phyloP scores from a whole-genome alignment of 1,140 invertebrate species.

The Drosophila simulans region DNA sequence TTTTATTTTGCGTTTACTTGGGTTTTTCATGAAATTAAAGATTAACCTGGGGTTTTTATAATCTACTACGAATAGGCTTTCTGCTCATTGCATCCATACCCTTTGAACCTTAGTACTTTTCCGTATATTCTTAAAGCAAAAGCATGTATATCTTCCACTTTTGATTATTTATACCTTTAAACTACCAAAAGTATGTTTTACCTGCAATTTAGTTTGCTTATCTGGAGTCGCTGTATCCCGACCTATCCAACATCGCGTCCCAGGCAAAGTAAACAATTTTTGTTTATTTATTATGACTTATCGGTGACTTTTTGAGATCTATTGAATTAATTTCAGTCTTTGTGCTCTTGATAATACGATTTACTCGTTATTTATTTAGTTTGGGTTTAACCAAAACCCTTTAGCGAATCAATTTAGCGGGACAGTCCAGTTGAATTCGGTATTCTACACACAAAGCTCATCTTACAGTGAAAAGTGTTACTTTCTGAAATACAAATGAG shows the following conservation, averaged over 20 bases:
- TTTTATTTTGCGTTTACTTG: background rate
- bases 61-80: background rate
- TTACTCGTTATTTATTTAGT: background rate
- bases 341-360: background rate
- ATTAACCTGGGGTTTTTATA: background rate
- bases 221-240: background rate
- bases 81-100: background rate
- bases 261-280: background rate
- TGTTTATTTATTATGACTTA: background rate
- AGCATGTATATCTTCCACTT: background rate
- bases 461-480: background rate
- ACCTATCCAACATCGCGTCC: background rate
- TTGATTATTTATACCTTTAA: too few species aligned
- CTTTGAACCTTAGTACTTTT: background rate
- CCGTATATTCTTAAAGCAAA: background rate
- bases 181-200: too few species aligned
- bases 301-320: background rate
- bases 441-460: background rate
- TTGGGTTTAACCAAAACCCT: conserved; percentile 2
- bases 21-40: background rate
- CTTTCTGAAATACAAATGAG: background rate
- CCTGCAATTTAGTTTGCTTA: background rate
- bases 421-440: background rate
- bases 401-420: background rate
- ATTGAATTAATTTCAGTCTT: conserved; percentile 1